These are phyloP conservation scores for Solenodon paradoxus DNA, from an alignment of 2,113 vertebrate species.

Conservation along the genomic window DNA sequence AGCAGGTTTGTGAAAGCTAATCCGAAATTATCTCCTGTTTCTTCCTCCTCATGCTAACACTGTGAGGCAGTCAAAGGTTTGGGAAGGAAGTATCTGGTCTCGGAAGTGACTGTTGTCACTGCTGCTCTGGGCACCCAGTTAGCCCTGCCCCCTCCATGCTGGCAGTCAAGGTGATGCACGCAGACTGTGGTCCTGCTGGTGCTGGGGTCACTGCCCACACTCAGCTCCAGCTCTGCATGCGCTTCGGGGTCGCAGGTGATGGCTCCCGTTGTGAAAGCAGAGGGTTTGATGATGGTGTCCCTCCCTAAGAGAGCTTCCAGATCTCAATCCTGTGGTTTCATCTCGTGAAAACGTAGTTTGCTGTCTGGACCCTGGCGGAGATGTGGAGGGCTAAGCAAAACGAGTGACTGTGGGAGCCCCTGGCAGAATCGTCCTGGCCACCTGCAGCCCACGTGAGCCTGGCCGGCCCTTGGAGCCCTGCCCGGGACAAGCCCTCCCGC, in stretches of 20 bases:
- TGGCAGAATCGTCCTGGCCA: neutral
- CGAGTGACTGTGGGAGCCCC: neutral
- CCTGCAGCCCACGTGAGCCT: too few species aligned
- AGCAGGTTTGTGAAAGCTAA: too few species aligned
- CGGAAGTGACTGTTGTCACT: neutral
- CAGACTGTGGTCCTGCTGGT: accelerated
- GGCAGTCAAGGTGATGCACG: too few species aligned
- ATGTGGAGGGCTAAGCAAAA: neutral
- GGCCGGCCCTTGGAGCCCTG: too few species aligned
- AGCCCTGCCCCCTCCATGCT: too few species aligned
- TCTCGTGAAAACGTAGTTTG: neutral
- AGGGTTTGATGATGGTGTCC: neutral
- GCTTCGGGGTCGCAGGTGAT: too few species aligned
- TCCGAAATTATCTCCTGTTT: too few species aligned
- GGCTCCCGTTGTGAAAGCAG: neutral
- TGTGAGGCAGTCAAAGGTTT: too few species aligned
- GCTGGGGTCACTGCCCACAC: neutral
- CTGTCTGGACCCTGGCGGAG: neutral
- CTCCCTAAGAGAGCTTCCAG: neutral
- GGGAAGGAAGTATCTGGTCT: neutral
- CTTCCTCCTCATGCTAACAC: too few species aligned
- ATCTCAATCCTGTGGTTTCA: neutral
- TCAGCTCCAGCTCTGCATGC: too few species aligned
- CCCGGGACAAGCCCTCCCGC: neutral
- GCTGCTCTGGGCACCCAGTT: neutral